Percentiles rank a stretch among this genome's conserved stretches.
These are phyloP conservation scores for Myripristis murdjan DNA, from an alignment of 2,797 vertebrate genomes.

Conservation along the genomic window DNA sequence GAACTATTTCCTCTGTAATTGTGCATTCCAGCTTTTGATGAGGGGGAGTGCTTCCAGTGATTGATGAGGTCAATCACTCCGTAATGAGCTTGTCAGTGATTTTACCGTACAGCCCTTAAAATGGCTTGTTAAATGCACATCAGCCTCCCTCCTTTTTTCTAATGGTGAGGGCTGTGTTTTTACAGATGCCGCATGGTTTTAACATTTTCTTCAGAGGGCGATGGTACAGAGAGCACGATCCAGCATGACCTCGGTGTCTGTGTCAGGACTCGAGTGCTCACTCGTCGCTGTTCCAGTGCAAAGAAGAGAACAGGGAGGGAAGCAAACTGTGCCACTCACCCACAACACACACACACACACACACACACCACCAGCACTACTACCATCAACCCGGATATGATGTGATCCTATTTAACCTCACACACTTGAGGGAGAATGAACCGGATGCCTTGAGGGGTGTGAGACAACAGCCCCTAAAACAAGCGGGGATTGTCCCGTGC, in stretches of 20 bases:
- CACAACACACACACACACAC: constrained; percentile 21
- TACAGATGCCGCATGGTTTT: constrained; percentile 6
- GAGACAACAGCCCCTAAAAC: constrained; percentile 72
- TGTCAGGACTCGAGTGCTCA: constrained; percentile 60
- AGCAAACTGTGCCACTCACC: constrained; percentile 12
- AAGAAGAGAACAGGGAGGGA: constrained; percentile 28
- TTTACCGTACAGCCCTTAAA: constrained; percentile 57
- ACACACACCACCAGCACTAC: no score
- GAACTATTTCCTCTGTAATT: constrained; percentile 38
- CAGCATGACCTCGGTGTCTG: constrained; percentile 51
- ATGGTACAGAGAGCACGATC: constrained; percentile 22
- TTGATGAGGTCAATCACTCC: constrained; percentile 73
- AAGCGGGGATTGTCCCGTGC: constrained; percentile 69
- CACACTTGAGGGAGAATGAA: constrained; percentile 76
- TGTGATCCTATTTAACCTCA: constrained; percentile 79
- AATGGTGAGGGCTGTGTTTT: constrained; percentile 13
- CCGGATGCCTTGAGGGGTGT: constrained; percentile 66
- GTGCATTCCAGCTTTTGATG: constrained; percentile 30
- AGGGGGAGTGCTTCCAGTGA: constrained; percentile 37
- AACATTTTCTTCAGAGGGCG: constrained; percentile 33
- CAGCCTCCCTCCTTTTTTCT: constrained; percentile 22
- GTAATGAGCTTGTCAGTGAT: constrained; percentile 56
- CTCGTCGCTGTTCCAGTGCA: constrained; percentile 56
- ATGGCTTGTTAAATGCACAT: constrained; percentile 69
- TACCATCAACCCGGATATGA: constrained; percentile 73